Evolutionary conservation across 2,797 vertebrate genomes (phyloP).

Genomic region (Gadopsis marmoratus): DNA sequence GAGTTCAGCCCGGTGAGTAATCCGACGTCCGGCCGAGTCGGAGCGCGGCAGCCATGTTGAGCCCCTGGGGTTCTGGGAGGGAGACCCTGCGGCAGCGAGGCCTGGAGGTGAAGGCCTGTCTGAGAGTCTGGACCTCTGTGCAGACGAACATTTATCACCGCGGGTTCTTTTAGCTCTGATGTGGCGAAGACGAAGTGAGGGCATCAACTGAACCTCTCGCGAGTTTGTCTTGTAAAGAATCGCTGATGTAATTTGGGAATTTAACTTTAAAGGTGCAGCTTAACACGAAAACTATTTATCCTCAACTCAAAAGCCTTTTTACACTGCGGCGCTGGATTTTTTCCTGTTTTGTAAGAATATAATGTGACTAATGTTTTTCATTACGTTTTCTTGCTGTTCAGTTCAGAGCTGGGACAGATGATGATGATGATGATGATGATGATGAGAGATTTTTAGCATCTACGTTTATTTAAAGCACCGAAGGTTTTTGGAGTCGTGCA

Average conservation of each 20-base stretch:
- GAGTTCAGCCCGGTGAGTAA: conserved; percentile 20
- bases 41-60: neutral
- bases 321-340: conserved; percentile 1
- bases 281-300: neutral
- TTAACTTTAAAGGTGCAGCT: neutral
- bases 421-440: neutral
- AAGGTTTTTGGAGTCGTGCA: neutral
- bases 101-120: neutral
- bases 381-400: neutral
- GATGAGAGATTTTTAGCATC: neutral
- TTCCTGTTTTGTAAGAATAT: conserved; percentile 11
- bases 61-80: conserved; percentile 19
- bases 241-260: neutral
- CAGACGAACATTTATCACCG: neutral
- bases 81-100: conserved; percentile 17
- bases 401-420: conserved; percentile 6
- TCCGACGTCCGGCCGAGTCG: rapidly evolving
- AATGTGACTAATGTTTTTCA: conserved; percentile 10
- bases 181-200: neutral
- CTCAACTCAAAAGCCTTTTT: conserved; percentile 24
- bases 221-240: neutral
- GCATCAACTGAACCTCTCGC: neutral
- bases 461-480: conserved; percentile 1
- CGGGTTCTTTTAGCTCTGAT: neutral
- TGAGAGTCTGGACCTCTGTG: neutral